phyloP scores from a whole-genome alignment of 2,888 invertebrate genomes.

The Stratiomys singularior region DNA sequence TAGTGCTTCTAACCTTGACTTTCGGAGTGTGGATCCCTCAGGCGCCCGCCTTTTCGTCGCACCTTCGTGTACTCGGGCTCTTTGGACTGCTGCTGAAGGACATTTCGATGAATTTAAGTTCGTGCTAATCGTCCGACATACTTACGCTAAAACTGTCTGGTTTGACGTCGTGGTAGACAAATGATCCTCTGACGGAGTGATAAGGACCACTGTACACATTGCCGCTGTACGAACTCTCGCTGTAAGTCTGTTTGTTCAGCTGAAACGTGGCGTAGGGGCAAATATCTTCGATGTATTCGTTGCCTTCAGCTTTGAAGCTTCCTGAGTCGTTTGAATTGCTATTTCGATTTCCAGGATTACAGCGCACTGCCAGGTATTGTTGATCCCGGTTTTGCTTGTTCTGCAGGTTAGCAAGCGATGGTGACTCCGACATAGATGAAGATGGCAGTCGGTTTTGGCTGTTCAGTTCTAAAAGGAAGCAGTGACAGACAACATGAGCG shows the following conservation, averaged over 20 bases:
- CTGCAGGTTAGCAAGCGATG: slow-evolving; percentile 81
- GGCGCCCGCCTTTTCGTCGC: slow-evolving; percentile 81
- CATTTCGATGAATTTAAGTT: background rate
- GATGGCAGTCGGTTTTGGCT: slow-evolving; percentile 65
- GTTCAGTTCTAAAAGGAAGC: slow-evolving; percentile 63
- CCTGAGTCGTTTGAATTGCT: slow-evolving; percentile 67
- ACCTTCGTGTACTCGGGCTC: slow-evolving; percentile 87
- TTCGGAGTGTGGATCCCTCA: slow-evolving; percentile 83
- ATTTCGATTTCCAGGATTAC: slow-evolving; percentile 68
- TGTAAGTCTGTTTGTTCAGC: slow-evolving; percentile 85
- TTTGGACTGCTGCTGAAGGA: slow-evolving; percentile 70
- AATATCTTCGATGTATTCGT: slow-evolving; percentile 91
- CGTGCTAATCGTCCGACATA: slow-evolving; percentile 3
- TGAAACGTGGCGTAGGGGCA: slow-evolving; percentile 94
- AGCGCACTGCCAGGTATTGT: slow-evolving; percentile 78
- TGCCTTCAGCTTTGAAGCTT: slow-evolving; percentile 69
- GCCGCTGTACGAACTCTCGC: slow-evolving; percentile 90
- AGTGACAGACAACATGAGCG: slow-evolving; percentile 1
- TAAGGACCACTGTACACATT: slow-evolving; percentile 89
- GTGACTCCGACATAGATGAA: slow-evolving; percentile 76
- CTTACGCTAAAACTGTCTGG: slow-evolving; percentile 67
- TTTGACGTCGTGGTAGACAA: slow-evolving; percentile 91
- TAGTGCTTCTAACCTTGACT: slow-evolving; percentile 75
- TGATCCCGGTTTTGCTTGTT: slow-evolving; percentile 83
- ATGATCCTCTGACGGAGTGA: slow-evolving; percentile 85